Evolutionary conservation across 2,888 invertebrate species (phyloP).

Genomic region (Augochlorella aurata): DNA sequence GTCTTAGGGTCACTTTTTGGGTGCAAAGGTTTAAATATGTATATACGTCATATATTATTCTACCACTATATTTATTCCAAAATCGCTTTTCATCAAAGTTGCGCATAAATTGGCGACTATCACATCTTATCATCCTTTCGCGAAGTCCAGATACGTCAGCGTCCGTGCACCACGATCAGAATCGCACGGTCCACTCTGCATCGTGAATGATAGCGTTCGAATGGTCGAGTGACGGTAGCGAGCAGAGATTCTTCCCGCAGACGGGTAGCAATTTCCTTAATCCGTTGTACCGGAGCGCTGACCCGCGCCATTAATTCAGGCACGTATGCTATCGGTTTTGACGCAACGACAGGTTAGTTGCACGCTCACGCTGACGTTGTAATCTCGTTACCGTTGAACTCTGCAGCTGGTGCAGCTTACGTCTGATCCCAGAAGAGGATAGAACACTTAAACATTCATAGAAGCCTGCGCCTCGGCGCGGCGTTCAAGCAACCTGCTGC

Average conservation of each 20-base stretch:
- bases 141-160: too few relatives aligned
- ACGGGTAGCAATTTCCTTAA: conserved; percentile 38
- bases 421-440: conserved; percentile 55
- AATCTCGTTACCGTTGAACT: conserved; percentile 68
- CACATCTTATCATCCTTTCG: too few relatives aligned
- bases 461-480: conserved; percentile 55
- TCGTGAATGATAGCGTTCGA: background rate
- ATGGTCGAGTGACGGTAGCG: background rate
- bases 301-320: conserved; percentile 55
- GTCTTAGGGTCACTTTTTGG: too few relatives aligned
- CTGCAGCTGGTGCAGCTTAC: conserved; percentile 63
- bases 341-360: conserved; percentile 59
- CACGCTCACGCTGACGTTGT: conserved; percentile 60
- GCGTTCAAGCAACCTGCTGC: conserved; percentile 29
- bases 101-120: too few relatives aligned
- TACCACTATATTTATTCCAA: too few relatives aligned
- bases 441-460: conserved; percentile 70
- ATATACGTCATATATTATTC: too few relatives aligned
- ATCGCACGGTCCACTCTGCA: background rate
- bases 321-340: conserved; percentile 48
- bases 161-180: too few relatives aligned
- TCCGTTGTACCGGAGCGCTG: conserved; percentile 42
- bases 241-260: conserved; percentile 35
- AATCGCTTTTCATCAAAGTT: too few relatives aligned
- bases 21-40: too few relatives aligned